Percentiles rank a stretch among this genome's conserved stretches.
Conservation (phyloP, 1,140 invertebrate species). For the Leguminivora glycinivorella region DNA sequence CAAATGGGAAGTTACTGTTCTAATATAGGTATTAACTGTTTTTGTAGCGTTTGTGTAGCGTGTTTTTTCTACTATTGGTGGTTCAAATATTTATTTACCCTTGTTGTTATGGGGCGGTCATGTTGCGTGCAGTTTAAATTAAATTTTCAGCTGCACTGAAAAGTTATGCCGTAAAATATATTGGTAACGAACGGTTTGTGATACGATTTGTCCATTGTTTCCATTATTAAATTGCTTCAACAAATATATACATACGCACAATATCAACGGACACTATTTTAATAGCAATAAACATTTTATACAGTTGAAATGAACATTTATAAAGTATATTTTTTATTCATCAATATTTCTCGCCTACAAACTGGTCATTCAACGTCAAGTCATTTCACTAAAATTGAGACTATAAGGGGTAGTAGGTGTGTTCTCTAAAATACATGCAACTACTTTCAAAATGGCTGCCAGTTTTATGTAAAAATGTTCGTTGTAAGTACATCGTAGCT, state of each 20-base stretch:
- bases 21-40: conserved; percentile 1
- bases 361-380: too few species aligned
- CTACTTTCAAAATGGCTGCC: conserved; percentile 36
- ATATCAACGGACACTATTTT: not conserved
- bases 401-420: too few species aligned
- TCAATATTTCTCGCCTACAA: too few species aligned
- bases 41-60: too few species aligned
- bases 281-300: not conserved
- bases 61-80: conserved; percentile 9
- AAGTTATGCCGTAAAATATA: not conserved
- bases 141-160: not conserved
- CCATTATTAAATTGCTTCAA: not conserved
- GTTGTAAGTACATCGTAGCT: conserved; percentile 38
- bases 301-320: not conserved
- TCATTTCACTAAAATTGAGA: too few species aligned
- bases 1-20: not conserved
- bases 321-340: too few species aligned
- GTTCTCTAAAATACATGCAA: not conserved
- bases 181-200: not conserved
- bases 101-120: not conserved
- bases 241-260: not conserved
- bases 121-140: not conserved
- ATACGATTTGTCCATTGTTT: not conserved
- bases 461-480: conserved; percentile 33
- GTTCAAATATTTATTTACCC: conserved; percentile 5